Conservation (phyloP, 1,140 invertebrate species). For the Aleiodes sp. region DNA sequence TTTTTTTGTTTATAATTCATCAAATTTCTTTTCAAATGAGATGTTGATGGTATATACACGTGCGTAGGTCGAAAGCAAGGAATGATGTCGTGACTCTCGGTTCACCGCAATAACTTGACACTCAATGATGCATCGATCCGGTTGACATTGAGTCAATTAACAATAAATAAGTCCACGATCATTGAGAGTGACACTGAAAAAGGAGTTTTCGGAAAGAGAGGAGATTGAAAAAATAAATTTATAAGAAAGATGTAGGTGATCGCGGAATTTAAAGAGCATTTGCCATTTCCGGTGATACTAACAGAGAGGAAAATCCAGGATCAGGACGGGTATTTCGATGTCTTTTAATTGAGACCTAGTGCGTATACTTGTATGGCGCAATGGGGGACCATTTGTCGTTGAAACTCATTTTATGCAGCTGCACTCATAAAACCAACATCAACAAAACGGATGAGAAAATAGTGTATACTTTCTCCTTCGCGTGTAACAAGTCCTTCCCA, state of each 20-base stretch:
- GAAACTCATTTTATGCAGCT: neutral
- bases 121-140: conserved; percentile 14
- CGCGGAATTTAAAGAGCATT: conserved; percentile 38
- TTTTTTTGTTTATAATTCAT: too few relatives aligned
- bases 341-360: conserved; percentile 26
- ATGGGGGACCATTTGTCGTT: neutral
- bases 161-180: conserved; percentile 35
- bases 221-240: conserved; percentile 19
- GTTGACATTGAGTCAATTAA: conserved; percentile 40
- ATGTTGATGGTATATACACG: neutral
- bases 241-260: conserved; percentile 20
- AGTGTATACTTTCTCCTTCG: conserved; percentile 35
- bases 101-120: neutral
- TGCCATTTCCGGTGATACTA: conserved; percentile 35
- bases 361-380: neutral
- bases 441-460: conserved; percentile 16
- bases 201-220: neutral
- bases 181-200: neutral
- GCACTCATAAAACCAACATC: conserved; percentile 9
- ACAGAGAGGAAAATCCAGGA: conserved; percentile 7
- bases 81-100: conserved; percentile 14
- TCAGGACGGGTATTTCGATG: neutral
- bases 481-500: conserved; percentile 29
- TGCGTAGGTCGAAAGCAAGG: conserved; percentile 23
- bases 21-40: neutral